Conservation (phyloP, 2,113 vertebrate genomes). For the Lathamus discolor region DNA sequence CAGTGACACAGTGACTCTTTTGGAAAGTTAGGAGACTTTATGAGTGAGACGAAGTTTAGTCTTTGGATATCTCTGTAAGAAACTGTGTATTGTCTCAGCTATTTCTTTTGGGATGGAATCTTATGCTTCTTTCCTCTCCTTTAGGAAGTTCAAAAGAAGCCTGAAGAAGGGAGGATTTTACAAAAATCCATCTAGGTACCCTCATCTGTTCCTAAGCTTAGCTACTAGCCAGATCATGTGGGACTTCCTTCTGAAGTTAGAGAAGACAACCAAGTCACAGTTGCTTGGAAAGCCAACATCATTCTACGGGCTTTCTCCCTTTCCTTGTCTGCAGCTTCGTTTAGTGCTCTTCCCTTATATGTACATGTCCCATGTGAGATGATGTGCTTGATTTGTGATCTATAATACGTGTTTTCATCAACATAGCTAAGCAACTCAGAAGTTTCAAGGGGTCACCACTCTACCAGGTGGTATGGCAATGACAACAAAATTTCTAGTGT, state of each 20-base stretch:
- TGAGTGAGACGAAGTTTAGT: neutral
- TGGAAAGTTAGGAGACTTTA: neutral
- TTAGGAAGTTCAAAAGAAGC: neutral
- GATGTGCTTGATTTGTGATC: neutral
- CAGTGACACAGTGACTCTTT: neutral
- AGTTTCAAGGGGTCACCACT: neutral
- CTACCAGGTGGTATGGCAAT: neutral
- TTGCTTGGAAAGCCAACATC: neutral
- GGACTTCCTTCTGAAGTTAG: neutral
- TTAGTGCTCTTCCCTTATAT: fast-evolving
- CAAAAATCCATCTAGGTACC: neutral
- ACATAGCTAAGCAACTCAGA: neutral
- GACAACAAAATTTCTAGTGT: neutral
- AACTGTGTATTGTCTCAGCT: neutral
- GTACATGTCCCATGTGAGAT: neutral
- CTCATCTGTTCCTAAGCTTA: neutral
- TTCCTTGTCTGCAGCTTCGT: neutral
- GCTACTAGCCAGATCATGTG: neutral
- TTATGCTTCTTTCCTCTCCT: neutral
- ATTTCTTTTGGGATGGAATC: neutral
- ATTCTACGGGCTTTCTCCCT: neutral
- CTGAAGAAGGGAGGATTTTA: neutral
- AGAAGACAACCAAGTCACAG: neutral
- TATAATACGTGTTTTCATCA: neutral
- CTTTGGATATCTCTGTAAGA: neutral